Evolutionary conservation across 2,113 vertebrate genomes (phyloP).

Genomic region (Parotia lawesii): DNA sequence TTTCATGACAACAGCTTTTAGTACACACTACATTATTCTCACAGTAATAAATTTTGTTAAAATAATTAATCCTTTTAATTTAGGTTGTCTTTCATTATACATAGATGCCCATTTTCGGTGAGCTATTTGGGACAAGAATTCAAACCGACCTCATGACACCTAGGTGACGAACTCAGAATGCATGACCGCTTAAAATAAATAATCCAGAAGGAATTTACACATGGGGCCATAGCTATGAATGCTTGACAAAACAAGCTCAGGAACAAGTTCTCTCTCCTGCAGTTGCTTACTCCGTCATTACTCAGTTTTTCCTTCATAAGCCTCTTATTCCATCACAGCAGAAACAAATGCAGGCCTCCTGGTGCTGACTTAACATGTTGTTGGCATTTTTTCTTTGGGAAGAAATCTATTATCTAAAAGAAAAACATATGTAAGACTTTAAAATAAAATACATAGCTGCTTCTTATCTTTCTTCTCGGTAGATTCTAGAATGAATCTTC

Average conservation of each 20-base stretch:
- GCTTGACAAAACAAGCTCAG: background rate
- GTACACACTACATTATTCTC: background rate
- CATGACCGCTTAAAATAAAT: background rate
- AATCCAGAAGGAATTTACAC: background rate
- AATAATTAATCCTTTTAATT: background rate
- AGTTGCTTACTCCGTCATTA: background rate
- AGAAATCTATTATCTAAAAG: background rate
- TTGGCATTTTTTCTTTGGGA: background rate
- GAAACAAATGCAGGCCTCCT: background rate
- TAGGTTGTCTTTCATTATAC: slow-evolving; percentile 2
- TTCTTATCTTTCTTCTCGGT: background rate
- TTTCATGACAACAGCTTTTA: slow-evolving; percentile 23
- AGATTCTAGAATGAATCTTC: background rate
- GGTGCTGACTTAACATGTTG: background rate
- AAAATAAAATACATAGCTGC: background rate
- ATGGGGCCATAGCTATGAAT: background rate
- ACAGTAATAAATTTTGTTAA: background rate
- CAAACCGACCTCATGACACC: background rate
- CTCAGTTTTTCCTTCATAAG: background rate
- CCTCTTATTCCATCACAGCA: background rate
- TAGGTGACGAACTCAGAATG: background rate
- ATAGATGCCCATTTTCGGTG: background rate
- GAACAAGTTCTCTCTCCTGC: background rate
- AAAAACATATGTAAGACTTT: background rate
- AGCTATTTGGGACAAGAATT: background rate